Evolutionary conservation across 2,797 vertebrate genomes (phyloP), one percentile per base, ranked within the genome.

Genomic region (Dendrocincla tyrannina): DNA sequence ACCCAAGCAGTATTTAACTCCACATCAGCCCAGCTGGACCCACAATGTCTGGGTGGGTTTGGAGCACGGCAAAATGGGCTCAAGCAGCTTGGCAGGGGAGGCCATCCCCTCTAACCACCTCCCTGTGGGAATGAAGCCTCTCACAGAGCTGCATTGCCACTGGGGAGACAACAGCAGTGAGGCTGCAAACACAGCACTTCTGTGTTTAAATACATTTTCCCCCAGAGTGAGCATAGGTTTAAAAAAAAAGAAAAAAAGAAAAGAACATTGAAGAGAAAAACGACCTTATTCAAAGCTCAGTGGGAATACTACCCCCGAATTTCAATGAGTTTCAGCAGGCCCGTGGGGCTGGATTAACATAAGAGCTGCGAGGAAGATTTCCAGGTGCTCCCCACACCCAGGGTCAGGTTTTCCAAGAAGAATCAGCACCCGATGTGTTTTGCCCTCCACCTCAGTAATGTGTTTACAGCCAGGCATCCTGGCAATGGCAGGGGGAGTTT

Each of bases 301-400:
- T 49, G 49, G 78, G 79, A 95, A 91, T 76, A 85, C 42, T 92
- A 35, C 42, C 53, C 32, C 18, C 74, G 93, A 85, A 96, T 94
- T 91, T 91, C 62, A 92, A 83, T 91, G 72, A 95, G 89, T 58
- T 66, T 74, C 47, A 56, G 75, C 55, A 91, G 72, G 85, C 80
- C 79, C 11, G 0, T 41, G 62, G 70, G 91, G 84, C 85, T 24
- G 46, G 68, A 89, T 97, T 96, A 96, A 70, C 82, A 62, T 77
- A 88, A 93, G 76, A 93, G 79, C 93, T 91, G 30, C 72, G 53
- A 89, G 88, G 70, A 94, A 88, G 89, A 58, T 92, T 92, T 93
- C 76, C 95, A 96, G 91, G 93, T 88, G 91, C 75, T 96, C 72
- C 78, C 56, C 84, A 91, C 67, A 70, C 72, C 84, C 89, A 66